These are phyloP conservation scores for Papilio machaon DNA, from an alignment of 1,140 invertebrate species.

Conservation along the genomic window DNA sequence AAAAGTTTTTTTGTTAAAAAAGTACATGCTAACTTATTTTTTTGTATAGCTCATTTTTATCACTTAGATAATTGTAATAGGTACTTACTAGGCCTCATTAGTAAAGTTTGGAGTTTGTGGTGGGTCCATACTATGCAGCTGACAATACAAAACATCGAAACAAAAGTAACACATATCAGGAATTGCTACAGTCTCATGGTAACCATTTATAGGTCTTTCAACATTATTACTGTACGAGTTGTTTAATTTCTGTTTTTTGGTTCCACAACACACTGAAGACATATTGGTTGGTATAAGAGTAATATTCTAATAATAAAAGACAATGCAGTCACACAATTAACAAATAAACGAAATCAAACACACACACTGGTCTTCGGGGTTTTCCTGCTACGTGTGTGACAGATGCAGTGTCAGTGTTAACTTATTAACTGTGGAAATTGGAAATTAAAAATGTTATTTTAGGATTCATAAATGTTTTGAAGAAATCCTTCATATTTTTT, in stretches of 20 bases:
- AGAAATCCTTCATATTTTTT: background rate
- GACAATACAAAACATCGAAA: slow-evolving; percentile 97
- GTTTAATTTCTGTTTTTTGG: slow-evolving; percentile 94
- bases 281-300: slow-evolving; percentile 80
- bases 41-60: slow-evolving; percentile 28
- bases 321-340: slow-evolving; percentile 61
- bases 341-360: slow-evolving; percentile 74
- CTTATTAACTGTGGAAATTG: background rate
- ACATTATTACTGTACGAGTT: slow-evolving; percentile 83
- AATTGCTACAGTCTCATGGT: slow-evolving; percentile 88
- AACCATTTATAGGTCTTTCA: slow-evolving; percentile 83
- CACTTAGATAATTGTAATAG: slow-evolving; percentile 35
- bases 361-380: slow-evolving; percentile 57
- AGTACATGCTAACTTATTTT: background rate
- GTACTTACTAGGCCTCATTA: slow-evolving; percentile 97
- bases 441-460: background rate
- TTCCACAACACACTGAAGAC: slow-evolving; percentile 94
- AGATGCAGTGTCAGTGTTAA: slow-evolving; percentile 10
- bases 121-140: slow-evolving; percentile 95
- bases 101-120: slow-evolving; percentile 95
- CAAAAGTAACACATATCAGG: slow-evolving; percentile 99
- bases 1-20: background rate
- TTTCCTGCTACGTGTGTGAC: slow-evolving; percentile 49
- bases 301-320: slow-evolving; percentile 60
- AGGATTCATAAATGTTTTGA: background rate